Percentiles rank a stretch among this genome's conserved stretches.
phyloP scores from a whole-genome alignment of 2,113 vertebrate genomes.

The Hystrix cristata region DNA sequence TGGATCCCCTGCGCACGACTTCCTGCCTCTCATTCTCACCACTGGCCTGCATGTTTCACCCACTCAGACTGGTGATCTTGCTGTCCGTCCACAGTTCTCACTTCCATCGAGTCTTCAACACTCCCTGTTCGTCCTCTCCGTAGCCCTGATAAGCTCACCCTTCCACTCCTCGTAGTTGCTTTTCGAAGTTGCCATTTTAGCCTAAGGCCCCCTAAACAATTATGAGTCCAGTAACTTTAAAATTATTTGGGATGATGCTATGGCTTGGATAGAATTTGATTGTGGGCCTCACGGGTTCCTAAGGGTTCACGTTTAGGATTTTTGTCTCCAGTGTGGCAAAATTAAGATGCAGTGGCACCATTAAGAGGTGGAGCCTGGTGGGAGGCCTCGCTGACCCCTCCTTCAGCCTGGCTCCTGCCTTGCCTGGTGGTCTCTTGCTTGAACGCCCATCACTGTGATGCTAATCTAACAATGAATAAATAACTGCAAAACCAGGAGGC shows the following conservation, averaged over 20 bases:
- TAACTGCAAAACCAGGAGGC: neutral
- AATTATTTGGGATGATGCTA: neutral
- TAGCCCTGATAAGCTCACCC: neutral
- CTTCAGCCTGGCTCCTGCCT: no score
- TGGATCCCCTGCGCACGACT: neutral
- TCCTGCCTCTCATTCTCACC: neutral
- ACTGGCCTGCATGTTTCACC: neutral
- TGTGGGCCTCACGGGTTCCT: neutral
- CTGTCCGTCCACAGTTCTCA: neutral
- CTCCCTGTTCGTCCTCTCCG: neutral
- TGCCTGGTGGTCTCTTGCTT: no score
- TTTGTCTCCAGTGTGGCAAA: neutral
- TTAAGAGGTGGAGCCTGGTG: no score
- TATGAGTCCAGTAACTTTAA: neutral
- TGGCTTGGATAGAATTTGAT: neutral
- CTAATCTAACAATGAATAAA: neutral
- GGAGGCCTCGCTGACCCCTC: no score
- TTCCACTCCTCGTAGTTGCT: neutral
- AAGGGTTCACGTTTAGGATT: neutral
- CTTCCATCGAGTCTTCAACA: neutral
- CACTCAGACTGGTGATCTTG: neutral
- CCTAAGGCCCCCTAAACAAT: neutral
- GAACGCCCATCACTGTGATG: neutral
- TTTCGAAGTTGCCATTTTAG: neutral
- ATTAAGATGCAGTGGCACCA: neutral